Base-by-base conservation (phyloP, 2,888 invertebrate species). In the Pseudoips prasinana region DNA sequence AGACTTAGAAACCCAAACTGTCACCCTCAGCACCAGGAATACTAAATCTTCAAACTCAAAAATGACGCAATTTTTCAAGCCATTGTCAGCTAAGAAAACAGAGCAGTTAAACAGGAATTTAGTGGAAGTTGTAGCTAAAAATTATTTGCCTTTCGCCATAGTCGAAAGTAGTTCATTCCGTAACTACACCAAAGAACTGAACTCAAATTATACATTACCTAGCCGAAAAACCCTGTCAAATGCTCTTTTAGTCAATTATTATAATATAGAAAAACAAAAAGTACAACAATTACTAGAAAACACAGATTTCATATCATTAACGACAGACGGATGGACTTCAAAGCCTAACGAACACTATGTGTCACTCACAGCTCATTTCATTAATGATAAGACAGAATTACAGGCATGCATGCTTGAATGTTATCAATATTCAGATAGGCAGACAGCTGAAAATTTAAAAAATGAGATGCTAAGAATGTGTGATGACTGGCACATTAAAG, bases 401-500 rank as follows among this genome's bases (percentile, higher is more conserved):
- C 22, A 29, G 14, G 11, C 24, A 1, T 17, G 17, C 17, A 22
- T 23, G 10, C 10, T 30, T 14, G 14, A 25, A 14, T 29, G 29
- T 8, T 14, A 22, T 20, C 29, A n/a, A 8, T 10, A 10, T n/a
- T 1, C 22, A 6, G 8, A 29, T 1, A 9, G 28, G 0, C 28
- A 20, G 2, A 29, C 22, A 0, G 22, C 29, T n/a, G 11, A 29
- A 8, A 29, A 29, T n/a, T 7, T 29, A 8, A 22, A 11, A 6
- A 1, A 14, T 4, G n/a, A 11, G 8, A 5, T 38, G 11, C 34
- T 31, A 29, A 29, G 11, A 20, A 22, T 33, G 0, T 6, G 18
- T 0, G 24, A 23, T 7, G 8, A 26, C n/a, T 44, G 39, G 37
- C 8, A 28, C 3, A 39, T 39, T 4, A 27, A 10, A 0, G 18